phyloP scores from a whole-genome alignment of 2,797 vertebrate species.

The Lophotriccus pileatus region DNA sequence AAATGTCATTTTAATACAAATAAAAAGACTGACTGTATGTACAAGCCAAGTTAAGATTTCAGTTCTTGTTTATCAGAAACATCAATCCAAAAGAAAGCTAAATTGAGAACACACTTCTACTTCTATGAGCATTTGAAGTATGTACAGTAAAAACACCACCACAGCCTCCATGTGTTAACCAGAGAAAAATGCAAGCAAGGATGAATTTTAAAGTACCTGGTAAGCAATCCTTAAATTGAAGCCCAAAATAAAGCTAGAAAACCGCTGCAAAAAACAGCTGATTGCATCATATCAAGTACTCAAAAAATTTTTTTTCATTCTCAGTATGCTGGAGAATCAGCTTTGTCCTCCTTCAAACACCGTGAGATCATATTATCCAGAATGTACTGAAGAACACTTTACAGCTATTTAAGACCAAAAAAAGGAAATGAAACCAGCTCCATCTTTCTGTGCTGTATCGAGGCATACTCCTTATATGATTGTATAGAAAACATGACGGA shows the following conservation, averaged over 20 bases:
- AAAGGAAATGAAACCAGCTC: constrained; percentile 49
- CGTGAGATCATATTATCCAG: constrained; percentile 51
- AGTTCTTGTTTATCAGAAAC: constrained; percentile 75
- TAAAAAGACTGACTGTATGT: constrained; percentile 81
- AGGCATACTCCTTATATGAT: constrained; percentile 62
- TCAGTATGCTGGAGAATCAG: constrained; percentile 54
- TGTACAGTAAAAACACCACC: constrained; percentile 73
- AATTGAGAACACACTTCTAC: constrained; percentile 72
- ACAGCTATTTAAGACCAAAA: constrained; percentile 38
- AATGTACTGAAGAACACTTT: constrained; percentile 55
- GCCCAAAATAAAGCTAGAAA: constrained; percentile 62
- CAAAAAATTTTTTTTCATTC: not conserved
- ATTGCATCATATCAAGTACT: constrained; percentile 69
- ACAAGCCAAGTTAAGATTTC: constrained; percentile 79
- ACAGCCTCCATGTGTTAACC: constrained; percentile 67
- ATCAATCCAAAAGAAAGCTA: constrained; percentile 75
- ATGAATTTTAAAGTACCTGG: constrained; percentile 58
- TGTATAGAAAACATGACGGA: constrained; percentile 46
- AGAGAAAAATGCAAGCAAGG: constrained; percentile 64
- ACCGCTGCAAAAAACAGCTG: constrained; percentile 47
- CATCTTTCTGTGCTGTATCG: constrained; percentile 61
- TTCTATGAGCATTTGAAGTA: constrained; percentile 74
- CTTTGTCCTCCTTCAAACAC: constrained; percentile 47
- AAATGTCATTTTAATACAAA: constrained; percentile 77
- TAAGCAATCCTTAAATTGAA: constrained; percentile 60